Percentiles rank a stretch among this genome's conserved stretches.
Evolutionary conservation across 2,888 invertebrate genomes (phyloP).

Genomic region (Epistrophe grossulariae): DNA sequence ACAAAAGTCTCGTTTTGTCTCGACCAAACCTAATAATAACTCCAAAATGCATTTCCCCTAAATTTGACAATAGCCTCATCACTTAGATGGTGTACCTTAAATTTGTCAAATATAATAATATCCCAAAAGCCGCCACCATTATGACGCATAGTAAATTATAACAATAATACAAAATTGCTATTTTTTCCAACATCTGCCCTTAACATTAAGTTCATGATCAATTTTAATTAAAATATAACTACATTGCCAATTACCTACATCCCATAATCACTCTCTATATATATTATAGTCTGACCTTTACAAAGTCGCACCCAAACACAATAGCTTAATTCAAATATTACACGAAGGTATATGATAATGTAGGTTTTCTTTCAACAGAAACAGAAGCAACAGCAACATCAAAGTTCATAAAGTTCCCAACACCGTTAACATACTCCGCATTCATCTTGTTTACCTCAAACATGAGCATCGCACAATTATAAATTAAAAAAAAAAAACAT

Average conservation of each 20-base stretch:
- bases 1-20: too few species aligned
- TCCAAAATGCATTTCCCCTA: too few species aligned
- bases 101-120: neutral
- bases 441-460: constrained; percentile 65
- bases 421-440: constrained; percentile 36
- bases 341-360: constrained; percentile 5
- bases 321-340: constrained; percentile 44
- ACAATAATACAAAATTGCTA: constrained; percentile 1
- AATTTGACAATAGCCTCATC: too few species aligned
- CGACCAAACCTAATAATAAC: too few species aligned
- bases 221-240: constrained; percentile 61
- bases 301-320: constrained; percentile 69
- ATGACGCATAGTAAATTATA: neutral
- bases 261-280: constrained; percentile 61
- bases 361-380: constrained; percentile 19
- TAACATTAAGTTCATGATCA: constrained; percentile 65
- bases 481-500: constrained; percentile 41
- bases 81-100: neutral
- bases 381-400: constrained; percentile 29
- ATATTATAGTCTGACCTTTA: constrained; percentile 52
- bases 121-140: neutral
- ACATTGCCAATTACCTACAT: constrained; percentile 68
- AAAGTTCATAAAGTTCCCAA: constrained; percentile 61
- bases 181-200: constrained; percentile 43
- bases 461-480: constrained; percentile 73